These are phyloP conservation scores for Papilio demoleus DNA, from an alignment of 2,888 invertebrate species.

Conservation along the genomic window DNA sequence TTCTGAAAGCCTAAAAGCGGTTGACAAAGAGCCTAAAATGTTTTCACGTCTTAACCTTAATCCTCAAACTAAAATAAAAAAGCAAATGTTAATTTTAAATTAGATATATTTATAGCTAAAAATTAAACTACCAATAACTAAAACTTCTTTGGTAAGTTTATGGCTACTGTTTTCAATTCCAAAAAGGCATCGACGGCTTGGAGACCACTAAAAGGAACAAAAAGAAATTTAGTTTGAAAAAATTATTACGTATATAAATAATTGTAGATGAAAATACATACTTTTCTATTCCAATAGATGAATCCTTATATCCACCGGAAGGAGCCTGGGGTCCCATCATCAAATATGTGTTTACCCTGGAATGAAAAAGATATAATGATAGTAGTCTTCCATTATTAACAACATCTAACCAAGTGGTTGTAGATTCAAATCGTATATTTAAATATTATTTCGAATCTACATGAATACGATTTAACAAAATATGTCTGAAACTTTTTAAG, in stretches of 20 bases:
- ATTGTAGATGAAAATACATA: slow-evolving; percentile 50
- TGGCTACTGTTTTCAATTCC: slow-evolving; percentile 88
- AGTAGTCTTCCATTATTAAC: too few relatives aligned
- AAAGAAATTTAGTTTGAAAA: slow-evolving; percentile 20
- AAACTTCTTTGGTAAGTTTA: slow-evolving; percentile 67
- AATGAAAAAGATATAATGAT: slow-evolving; percentile 9
- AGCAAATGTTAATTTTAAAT: background rate
- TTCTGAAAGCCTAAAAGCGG: too few relatives aligned
- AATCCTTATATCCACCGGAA: slow-evolving; percentile 94
- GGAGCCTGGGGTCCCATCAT: slow-evolving; percentile 86
- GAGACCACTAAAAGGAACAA: slow-evolving; percentile 84
- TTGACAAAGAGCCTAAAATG: too few relatives aligned
- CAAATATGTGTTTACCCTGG: slow-evolving; percentile 63
- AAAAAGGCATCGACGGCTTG: slow-evolving; percentile 87
- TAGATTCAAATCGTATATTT: too few relatives aligned
- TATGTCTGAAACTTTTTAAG: too few relatives aligned
- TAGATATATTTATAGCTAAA: background rate
- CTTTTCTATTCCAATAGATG: slow-evolving; percentile 87
- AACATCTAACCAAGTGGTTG: too few relatives aligned
- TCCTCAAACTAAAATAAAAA: background rate
- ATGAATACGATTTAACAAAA: too few relatives aligned
- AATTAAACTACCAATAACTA: slow-evolving; percentile 32
- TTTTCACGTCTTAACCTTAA: too few relatives aligned
- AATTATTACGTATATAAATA: background rate
- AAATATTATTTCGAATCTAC: too few relatives aligned